Percentiles rank a stretch among this genome's conserved stretches.
phyloP scores from a whole-genome alignment of 2,888 invertebrate genomes.

The Sepioteuthis lessoniana region DNA sequence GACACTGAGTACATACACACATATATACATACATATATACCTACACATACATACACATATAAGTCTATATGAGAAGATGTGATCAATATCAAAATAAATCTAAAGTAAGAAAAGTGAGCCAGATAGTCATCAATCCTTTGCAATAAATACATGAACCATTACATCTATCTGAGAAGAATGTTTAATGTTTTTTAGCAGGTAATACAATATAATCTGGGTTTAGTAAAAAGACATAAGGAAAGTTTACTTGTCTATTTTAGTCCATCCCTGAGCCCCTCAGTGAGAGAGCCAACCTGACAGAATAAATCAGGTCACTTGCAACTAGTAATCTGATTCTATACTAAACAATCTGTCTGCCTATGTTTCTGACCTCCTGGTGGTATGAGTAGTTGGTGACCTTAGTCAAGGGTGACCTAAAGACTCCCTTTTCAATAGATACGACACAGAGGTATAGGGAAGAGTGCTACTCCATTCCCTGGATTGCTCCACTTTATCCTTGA shows the following conservation, averaged over 20 bases:
- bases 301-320: neutral
- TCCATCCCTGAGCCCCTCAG: neutral
- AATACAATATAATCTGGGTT: neutral
- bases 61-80: no score
- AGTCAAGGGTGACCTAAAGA: no score
- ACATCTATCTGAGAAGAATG: no score
- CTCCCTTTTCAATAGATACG: no score
- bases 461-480: no score
- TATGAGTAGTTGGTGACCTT: no score
- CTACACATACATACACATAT: no score
- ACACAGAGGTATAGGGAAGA: no score
- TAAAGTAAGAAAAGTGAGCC: neutral
- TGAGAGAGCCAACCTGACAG: neutral
- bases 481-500: no score
- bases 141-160: neutral
- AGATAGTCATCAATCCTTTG: neutral
- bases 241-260: neutral
- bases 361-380: neutral
- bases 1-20: no score
- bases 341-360: neutral
- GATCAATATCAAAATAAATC: no score
- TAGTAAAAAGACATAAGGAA: neutral
- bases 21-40: no score
- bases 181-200: neutral
- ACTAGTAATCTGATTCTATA: neutral